phyloP scores from a whole-genome alignment of 37 sponge, comb jelly and placozoan species.

The Beroe ovata region DNA sequence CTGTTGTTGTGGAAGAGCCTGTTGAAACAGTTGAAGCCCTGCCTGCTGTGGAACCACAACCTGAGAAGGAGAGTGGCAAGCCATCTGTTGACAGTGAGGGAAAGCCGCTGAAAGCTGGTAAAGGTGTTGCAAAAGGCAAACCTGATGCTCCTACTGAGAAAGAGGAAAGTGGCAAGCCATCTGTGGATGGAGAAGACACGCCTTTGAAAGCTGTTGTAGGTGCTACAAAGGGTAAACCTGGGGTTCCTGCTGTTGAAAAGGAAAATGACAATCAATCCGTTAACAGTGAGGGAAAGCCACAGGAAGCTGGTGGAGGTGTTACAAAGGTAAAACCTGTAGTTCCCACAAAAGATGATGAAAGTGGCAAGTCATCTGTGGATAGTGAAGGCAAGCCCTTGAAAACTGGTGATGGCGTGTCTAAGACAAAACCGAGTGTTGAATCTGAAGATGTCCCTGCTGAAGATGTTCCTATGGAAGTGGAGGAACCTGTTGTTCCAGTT shows the following conservation, averaged over 20 bases:
- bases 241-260: no score
- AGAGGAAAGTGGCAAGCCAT: not conserved
- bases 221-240: not conserved
- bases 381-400: not conserved
- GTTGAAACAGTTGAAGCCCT: not conserved
- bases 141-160: not conserved
- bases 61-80: no score
- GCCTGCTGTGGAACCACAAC: not conserved
- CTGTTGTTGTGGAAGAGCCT: not conserved
- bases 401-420: not conserved
- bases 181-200: not conserved
- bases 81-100: no score
- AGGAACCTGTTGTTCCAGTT: not conserved
- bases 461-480: not conserved
- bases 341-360: no score
- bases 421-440: not conserved
- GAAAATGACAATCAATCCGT: not conserved
- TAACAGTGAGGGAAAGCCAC: not conserved
- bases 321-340: not conserved
- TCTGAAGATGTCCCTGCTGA: slow-evolving; percentile 44
- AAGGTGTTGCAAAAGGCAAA: no score
- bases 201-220: not conserved
- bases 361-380: not conserved
- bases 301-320: not conserved
- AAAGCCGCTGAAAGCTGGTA: no score